phyloP scores from a whole-genome alignment of 2,113 vertebrate species.

The Arvicanthis niloticus region DNA sequence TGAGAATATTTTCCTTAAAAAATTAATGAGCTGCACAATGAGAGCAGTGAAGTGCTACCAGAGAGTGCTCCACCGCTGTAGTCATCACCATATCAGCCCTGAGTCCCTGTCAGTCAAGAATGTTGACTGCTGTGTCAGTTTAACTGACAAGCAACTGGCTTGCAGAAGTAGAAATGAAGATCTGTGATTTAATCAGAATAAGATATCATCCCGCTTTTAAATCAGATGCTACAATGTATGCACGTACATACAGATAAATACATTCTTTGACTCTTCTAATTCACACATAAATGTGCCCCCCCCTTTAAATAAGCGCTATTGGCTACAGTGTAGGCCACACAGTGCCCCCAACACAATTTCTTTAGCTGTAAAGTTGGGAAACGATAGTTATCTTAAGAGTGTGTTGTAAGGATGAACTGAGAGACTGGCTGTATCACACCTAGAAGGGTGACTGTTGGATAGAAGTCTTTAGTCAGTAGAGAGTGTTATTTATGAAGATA shows the following conservation, averaged over 20 bases:
- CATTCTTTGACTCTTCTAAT: constrained; percentile 22
- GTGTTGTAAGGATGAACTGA: constrained; percentile 51
- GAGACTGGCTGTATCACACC: background rate
- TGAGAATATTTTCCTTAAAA: constrained; percentile 23
- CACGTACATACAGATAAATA: background rate
- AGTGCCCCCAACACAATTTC: constrained; percentile 56
- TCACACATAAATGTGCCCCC: constrained; percentile 11
- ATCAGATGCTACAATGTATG: background rate
- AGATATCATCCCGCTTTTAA: constrained; percentile 31
- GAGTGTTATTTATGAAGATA: background rate
- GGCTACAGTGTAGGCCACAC: constrained; percentile 7
- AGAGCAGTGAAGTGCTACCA: background rate
- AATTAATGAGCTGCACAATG: background rate
- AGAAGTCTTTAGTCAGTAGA: background rate
- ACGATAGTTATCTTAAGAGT: constrained; percentile 26
- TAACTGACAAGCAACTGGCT: background rate
- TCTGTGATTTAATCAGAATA: constrained; percentile 3
- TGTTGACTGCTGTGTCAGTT: constrained; percentile 52
- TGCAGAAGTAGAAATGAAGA: background rate
- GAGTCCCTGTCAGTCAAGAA: background rate
- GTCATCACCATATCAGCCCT: background rate
- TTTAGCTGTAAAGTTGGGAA: constrained; percentile 57
- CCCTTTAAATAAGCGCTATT: constrained; percentile 12
- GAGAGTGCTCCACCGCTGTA: background rate
- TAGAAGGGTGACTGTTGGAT: background rate